Evolutionary conservation across 2,797 vertebrate species (phyloP).

Genomic region (Hirundo rustica): DNA sequence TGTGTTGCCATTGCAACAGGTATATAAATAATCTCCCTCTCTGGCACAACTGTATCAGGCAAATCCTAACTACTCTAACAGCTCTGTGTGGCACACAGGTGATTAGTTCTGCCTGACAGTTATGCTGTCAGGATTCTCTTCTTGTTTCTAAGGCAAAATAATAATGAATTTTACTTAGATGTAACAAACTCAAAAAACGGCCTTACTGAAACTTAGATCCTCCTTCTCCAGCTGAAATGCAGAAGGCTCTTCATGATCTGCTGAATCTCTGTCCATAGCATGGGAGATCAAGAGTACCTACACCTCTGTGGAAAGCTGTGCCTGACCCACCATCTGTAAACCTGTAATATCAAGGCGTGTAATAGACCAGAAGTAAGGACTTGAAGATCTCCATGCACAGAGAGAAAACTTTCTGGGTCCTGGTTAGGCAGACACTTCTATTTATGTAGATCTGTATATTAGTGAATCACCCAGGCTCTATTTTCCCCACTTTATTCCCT

Average conservation of each 20-base stretch:
- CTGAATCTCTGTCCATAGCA: not conserved
- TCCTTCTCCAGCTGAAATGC: not conserved
- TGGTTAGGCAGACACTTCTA: not conserved
- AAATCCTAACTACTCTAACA: not conserved
- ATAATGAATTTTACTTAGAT: not conserved
- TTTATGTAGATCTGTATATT: not conserved
- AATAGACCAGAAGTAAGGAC: not conserved
- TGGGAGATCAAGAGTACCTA: not conserved
- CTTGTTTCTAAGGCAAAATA: not conserved
- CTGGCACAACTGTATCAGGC: not conserved
- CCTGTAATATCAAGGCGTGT: not conserved
- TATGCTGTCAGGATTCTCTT: not conserved
- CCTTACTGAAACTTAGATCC: not conserved
- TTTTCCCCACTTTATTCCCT: not conserved
- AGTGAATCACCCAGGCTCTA: not conserved
- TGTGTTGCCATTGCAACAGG: not conserved
- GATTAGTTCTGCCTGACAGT: not conserved
- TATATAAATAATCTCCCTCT: not conserved
- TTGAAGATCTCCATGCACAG: not conserved
- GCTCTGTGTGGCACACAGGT: not conserved
- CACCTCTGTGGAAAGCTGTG: fast-evolving
- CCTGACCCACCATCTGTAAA: fast-evolving
- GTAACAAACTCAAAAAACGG: not conserved
- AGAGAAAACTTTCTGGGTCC: not conserved
- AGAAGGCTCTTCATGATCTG: not conserved